Conservation (phyloP, 2,888 invertebrate species). For the Pyrrhosoma nymphula region DNA sequence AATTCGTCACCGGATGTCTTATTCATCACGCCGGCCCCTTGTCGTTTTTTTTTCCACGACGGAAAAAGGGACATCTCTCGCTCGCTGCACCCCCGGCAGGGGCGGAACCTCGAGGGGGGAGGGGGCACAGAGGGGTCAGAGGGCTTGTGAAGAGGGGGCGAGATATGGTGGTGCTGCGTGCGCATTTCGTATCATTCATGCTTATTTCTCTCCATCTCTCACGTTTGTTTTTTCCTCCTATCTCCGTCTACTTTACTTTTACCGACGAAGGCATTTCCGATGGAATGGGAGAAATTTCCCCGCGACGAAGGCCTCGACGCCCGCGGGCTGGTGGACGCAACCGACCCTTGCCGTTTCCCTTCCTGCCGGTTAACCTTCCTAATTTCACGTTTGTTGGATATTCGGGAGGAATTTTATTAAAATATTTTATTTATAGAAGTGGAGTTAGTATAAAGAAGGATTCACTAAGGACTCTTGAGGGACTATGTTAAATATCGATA, state of each 20-base stretch:
- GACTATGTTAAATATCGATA: too few species aligned
- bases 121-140: not conserved
- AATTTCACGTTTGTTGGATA: too few species aligned
- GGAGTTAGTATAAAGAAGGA: too few species aligned
- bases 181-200: not conserved
- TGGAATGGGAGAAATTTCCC: not conserved
- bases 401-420: too few species aligned
- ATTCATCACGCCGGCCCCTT: slow-evolving; percentile 34
- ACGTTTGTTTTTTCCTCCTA: not conserved
- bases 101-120: not conserved
- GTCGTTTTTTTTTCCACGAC: not conserved
- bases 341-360: too few species aligned
- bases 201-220: not conserved
- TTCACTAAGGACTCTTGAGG: too few species aligned
- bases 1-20: slow-evolving; percentile 64
- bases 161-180: not conserved
- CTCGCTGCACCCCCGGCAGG: not conserved
- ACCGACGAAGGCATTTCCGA: not conserved
- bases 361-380: too few species aligned
- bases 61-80: slow-evolving; percentile 13
- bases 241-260: not conserved
- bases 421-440: too few species aligned
- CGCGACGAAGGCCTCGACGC: not conserved
- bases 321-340: too few species aligned
- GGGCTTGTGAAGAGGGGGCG: too few species aligned